A percentile compares a stretch with the other conserved stretches of the same genome.
Evolutionary conservation across 2,797 vertebrate species (phyloP).

Genomic region (Percopsis omiscomaycus): DNA sequence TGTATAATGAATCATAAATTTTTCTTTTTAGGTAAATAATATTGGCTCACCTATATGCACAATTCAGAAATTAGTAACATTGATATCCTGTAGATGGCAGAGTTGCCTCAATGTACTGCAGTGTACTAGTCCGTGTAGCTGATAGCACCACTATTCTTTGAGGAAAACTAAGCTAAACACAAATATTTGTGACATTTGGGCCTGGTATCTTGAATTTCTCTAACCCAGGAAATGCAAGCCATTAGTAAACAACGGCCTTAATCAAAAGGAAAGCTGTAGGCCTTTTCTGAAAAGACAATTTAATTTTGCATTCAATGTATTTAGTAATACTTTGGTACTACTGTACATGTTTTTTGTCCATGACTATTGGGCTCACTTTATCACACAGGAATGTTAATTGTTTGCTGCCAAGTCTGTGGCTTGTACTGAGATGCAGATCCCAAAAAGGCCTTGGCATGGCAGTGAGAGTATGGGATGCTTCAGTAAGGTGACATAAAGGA

Average conservation of each 20-base stretch:
- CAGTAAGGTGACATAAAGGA: conserved; percentile 33
- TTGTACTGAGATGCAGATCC: conserved; percentile 21
- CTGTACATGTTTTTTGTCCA: not conserved
- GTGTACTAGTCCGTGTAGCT: too few relatives aligned
- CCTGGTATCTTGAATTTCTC: not conserved
- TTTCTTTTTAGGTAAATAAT: not conserved
- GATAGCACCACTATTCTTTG: not conserved
- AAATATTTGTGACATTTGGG: not conserved
- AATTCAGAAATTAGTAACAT: conserved; percentile 9
- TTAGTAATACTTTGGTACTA: not conserved
- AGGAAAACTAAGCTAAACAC: too few relatives aligned
- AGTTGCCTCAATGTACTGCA: conserved; percentile 21
- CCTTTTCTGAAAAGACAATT: not conserved
- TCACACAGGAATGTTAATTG: conserved; percentile 3
- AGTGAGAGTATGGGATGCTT: conserved; percentile 46
- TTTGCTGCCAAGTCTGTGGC: conserved; percentile 22
- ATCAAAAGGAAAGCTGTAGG: not conserved
- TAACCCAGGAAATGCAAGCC: too few relatives aligned
- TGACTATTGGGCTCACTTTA: conserved; percentile 12
- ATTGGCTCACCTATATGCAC: conserved; percentile 1
- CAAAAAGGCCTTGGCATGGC: conserved; percentile 40
- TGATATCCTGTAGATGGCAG: conserved; percentile 68
- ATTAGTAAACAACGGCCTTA: too few relatives aligned
- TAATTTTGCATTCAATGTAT: not conserved
- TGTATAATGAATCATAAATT: not conserved